Percentiles rank a stretch among this genome's conserved stretches.
Evolutionary conservation across 2,888 invertebrate genomes (phyloP).

Genomic region (Cephus spinipes): DNA sequence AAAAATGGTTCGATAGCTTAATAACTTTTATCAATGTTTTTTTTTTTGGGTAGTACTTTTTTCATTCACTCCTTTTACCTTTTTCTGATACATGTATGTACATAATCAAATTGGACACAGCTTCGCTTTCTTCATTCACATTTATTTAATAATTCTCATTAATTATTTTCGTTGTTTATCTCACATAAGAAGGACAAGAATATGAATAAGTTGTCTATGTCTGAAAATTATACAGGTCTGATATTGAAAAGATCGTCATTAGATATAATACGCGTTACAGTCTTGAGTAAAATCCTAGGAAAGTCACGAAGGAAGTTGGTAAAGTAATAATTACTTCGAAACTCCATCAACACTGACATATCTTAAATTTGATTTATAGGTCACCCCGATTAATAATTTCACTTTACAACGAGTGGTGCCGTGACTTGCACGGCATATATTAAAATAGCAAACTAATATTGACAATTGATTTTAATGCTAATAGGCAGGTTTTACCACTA

Average conservation of each 20-base stretch:
- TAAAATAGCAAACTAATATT: constrained; percentile 24
- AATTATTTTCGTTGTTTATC: background rate
- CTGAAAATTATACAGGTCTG: background rate
- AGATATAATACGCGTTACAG: background rate
- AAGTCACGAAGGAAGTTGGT: background rate
- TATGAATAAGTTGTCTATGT: background rate
- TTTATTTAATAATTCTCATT: background rate
- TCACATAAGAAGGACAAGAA: background rate
- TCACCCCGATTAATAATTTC: constrained; percentile 13
- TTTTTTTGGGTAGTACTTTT: background rate
- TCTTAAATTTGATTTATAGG: constrained; percentile 24
- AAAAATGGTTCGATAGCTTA: background rate
- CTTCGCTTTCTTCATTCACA: background rate
- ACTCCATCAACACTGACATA: background rate
- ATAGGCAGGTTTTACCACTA: constrained; percentile 19
- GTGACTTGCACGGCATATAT: constrained; percentile 47
- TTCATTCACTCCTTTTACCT: background rate
- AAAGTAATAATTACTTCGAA: background rate
- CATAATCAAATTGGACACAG: background rate
- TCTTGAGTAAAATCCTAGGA: background rate
- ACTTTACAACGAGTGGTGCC: constrained; percentile 35
- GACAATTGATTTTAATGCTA: constrained; percentile 23
- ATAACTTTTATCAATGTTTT: background rate
- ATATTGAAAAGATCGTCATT: background rate
- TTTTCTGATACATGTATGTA: background rate